Evolutionary conservation across 2,888 invertebrate genomes (phyloP).

Genomic region (Zelleria hepariella): DNA sequence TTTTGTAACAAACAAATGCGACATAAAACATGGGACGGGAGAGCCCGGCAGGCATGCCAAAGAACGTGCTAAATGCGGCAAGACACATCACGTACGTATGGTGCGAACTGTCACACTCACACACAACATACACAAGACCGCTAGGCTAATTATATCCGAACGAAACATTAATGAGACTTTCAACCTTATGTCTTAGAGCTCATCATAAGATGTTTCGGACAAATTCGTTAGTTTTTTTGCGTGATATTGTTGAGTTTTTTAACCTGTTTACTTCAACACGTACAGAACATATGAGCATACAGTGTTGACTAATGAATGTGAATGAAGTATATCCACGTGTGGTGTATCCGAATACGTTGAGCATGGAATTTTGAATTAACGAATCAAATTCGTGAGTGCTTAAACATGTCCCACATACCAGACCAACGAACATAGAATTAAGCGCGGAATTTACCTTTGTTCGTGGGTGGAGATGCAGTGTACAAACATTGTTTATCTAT

Average conservation of each 20-base stretch:
- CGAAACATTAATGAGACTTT: background rate
- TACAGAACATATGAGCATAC: background rate
- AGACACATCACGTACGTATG: conserved; percentile 42
- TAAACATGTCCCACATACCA: background rate
- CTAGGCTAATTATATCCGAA: background rate
- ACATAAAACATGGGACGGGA: conserved; percentile 30
- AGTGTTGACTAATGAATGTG: no score
- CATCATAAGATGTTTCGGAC: background rate
- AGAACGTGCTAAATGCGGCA: conserved; percentile 51
- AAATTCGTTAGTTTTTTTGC: background rate
- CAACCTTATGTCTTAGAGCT: background rate
- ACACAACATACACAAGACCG: background rate
- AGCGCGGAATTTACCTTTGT: background rate
- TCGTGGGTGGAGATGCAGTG: no score
- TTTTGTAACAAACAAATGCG: conserved; percentile 16
- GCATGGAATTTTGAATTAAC: background rate
- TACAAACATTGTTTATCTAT: no score
- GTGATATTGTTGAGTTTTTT: background rate
- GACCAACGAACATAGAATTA: no score
- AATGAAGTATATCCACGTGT: no score
- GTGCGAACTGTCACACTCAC: conserved; percentile 23
- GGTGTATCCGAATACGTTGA: background rate
- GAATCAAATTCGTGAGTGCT: background rate
- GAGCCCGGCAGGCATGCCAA: conserved; percentile 50
- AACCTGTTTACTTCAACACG: background rate